Conservation (phyloP, 2,113 vertebrate genomes). For the Empidonax traillii region DNA sequence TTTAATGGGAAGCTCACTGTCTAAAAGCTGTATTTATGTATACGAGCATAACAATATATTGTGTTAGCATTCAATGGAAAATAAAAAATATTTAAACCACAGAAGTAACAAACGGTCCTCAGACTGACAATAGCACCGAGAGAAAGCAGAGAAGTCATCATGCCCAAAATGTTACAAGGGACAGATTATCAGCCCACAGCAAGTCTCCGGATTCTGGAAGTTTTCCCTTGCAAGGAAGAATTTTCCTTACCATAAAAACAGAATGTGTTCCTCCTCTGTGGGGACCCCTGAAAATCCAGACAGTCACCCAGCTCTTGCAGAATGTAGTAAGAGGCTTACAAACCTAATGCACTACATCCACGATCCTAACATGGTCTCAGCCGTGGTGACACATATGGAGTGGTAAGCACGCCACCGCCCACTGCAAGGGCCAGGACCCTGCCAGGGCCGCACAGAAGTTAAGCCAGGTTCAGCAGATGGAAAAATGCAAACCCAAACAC, state of each 20-base stretch:
- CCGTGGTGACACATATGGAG: fast-evolving
- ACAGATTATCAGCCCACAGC: neutral
- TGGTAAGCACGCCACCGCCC: fast-evolving
- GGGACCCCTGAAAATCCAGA: neutral
- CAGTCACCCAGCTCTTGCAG: neutral
- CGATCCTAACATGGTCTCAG: neutral
- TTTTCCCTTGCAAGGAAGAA: neutral
- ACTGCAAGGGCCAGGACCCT: neutral
- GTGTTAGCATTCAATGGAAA: neutral
- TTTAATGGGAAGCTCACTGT: neutral
- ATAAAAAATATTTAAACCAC: constrained; percentile 24
- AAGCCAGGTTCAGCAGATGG: neutral
- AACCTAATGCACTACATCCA: neutral
- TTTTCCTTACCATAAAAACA: neutral
- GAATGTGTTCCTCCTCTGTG: neutral
- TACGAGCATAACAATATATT: neutral
- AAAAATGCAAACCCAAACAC: neutral
- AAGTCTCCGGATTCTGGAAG: neutral
- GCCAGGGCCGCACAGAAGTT: neutral
- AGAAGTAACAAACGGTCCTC: neutral
- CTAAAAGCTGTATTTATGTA: neutral
- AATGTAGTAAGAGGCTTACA: neutral
- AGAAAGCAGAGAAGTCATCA: neutral
- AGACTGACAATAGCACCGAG: neutral
- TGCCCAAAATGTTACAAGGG: neutral